Base-by-base conservation (phyloP, 2,888 invertebrate species). In the Tortrix viridana region DNA sequence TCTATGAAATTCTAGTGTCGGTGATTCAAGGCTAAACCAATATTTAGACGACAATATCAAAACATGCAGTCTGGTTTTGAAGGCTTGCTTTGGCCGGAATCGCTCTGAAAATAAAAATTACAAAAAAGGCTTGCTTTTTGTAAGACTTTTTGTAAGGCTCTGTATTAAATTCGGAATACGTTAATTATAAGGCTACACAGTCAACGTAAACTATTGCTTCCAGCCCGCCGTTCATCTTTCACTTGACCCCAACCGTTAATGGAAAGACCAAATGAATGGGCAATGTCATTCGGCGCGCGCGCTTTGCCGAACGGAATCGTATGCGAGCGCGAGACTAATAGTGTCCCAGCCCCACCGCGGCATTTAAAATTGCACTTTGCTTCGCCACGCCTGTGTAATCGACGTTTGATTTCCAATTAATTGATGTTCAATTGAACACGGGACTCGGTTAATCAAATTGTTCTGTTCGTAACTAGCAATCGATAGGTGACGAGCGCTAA, bases 191-290 rank as follows among this genome's bases (percentile, higher is more conserved):
- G n/a, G 7, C 26, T 26, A 26, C 9, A 26, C 26, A 9, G 26
- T 26, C 26, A 26, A 26, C 7, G 26, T 26, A 26, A 26, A 26
- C 19, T 19, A 50, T 23, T 37, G 32, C 19, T 52, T 38, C 2
- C 37, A 5, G n/a, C n/a, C 44, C 52, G 52, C 57, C 43, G 23
- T 14, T n/a, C 20, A 23, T 32, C 26, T 16, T 52, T 63, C 12
- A 53, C 57, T 57, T 63, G 38, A 50, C 23, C 62, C 47, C 18
- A 57, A 57, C 46, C 57, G 52, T 63, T 88, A 89, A 88, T 89
- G 86, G 86, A 77, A 81, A 82, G 81, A 73, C 81, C 77, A 89
- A 89, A 89, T 89, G 86, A 89, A 89, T 87, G 87, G 88, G 80
- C 82, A 79, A 74, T 72, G 76, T 74, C 73, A 78, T 74, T 70